Evolutionary conservation across 2,888 invertebrate genomes (phyloP).

Genomic region (Cetonia aurata): DNA sequence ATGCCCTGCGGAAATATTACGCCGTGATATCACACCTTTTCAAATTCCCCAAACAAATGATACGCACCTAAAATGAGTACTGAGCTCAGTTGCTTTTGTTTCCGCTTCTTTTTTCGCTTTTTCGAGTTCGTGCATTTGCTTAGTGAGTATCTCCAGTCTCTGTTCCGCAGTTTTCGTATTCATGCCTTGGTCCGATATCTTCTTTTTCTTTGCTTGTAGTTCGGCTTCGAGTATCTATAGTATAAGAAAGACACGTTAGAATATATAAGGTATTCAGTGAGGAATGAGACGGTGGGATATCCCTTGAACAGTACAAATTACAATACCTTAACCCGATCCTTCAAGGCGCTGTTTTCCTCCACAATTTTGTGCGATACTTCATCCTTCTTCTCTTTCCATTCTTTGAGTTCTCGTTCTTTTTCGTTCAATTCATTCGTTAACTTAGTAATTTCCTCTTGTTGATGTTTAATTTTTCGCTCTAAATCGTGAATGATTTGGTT

Average conservation of each 20-base stretch:
- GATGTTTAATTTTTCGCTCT: constrained; percentile 53
- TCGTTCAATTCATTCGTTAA: constrained; percentile 43
- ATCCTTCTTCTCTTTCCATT: constrained; percentile 36
- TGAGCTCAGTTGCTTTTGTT: constrained; percentile 60
- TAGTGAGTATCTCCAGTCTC: constrained; percentile 64
- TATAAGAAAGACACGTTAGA: constrained; percentile 1
- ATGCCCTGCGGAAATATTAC: constrained; percentile 49
- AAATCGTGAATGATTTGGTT: constrained; percentile 48
- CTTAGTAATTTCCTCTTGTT: constrained; percentile 32
- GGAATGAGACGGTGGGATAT: too few species aligned
- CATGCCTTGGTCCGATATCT: constrained; percentile 36
- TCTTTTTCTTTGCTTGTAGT: constrained; percentile 57
- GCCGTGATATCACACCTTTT: neutral
- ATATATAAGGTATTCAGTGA: too few species aligned
- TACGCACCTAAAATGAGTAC: constrained; percentile 58
- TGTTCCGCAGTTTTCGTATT: constrained; percentile 56
- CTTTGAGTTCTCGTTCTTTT: constrained; percentile 46
- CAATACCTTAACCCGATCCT: constrained; percentile 42
- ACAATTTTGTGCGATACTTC: constrained; percentile 26
- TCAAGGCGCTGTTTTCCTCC: constrained; percentile 41
- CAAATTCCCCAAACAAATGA: neutral
- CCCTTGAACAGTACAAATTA: too few species aligned
- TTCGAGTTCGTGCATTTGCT: constrained; percentile 66
- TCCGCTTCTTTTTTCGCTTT: constrained; percentile 65
- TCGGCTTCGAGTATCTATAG: constrained; percentile 59